These are phyloP conservation scores for Cebus imitator DNA, from an alignment of 2,113 vertebrate genomes.

Conservation along the genomic window DNA sequence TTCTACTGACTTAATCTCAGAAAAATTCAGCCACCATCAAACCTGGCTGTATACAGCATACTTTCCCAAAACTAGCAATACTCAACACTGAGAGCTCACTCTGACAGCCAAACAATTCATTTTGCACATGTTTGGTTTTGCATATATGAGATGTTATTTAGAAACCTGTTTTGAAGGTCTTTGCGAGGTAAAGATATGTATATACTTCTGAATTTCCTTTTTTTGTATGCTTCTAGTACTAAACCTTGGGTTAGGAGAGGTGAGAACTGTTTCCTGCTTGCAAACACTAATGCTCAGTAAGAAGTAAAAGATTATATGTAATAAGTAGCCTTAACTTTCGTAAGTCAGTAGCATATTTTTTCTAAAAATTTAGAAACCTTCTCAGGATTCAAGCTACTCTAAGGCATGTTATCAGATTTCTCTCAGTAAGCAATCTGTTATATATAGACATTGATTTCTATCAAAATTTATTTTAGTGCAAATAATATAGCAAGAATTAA, in stretches of 20 bases:
- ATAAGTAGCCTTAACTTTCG: constrained; percentile 32
- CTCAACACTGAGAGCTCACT: background rate
- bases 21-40: constrained; percentile 44
- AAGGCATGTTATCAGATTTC: constrained; percentile 6
- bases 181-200: constrained; percentile 24
- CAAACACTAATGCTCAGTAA: background rate
- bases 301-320: constrained; percentile 18
- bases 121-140: constrained; percentile 50
- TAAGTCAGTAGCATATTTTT: constrained; percentile 5
- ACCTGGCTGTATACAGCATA: background rate
- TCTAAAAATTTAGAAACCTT: constrained; percentile 32
- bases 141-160: constrained; percentile 15
- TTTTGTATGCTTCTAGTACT: background rate
- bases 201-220: constrained; percentile 15
- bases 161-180: constrained; percentile 46
- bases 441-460: background rate
- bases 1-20: constrained; percentile 38
- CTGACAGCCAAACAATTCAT: background rate
- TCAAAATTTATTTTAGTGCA: constrained; percentile 41
- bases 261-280: constrained; percentile 25
- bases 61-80: background rate
- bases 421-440: constrained; percentile 14
- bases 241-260: background rate
- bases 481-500: constrained; percentile 42
- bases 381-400: background rate